Base-by-base conservation (phyloP, 2,113 vertebrate genomes). In the Menidia beryllina region DNA sequence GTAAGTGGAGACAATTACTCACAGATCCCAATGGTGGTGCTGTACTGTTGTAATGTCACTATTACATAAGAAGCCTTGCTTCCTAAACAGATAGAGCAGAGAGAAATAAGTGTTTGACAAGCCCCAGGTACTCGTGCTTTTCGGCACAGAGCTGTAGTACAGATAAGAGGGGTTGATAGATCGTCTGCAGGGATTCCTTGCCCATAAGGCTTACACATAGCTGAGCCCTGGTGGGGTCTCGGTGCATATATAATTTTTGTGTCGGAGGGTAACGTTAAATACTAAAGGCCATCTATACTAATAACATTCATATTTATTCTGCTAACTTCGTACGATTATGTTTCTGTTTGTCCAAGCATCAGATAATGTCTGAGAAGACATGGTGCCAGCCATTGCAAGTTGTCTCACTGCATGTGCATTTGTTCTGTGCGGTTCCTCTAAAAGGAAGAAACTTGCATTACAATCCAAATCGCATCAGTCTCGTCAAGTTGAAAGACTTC, bases 1-100 rank as follows among this genome's bases (percentile, higher is more conserved):
- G 72, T 43, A 45, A 82, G 30, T 9, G 34, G n/a, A 80, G 68
- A 53, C 3, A 2, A 83, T 82, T 80, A 79, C 64, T 86, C 83
- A 67, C 60, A 52, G 52, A 59, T 36, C 73, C 63, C 53, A 63
- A 62, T 15, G 36, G 52, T 82, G 58, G 60, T 64, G 51, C 70
- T 64, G 45, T 56, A 67, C 56, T 72, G 65, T 12, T 48, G 43
- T 74, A 52, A 65, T 87, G 72, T 62, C 49, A 23, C 52, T 55
- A 49, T 85, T 84, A 79, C 78, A 79, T 79, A 87, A 84, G 52
- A 13, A 52, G 3, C 4, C 49, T 14, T 17, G 1, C 41, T 48
- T 17, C 43, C 21, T 25, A 51, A 68, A 55, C 62, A 34, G 11
- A 67, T 24, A 52, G 38, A 41, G 43, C 36, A 79, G 34, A 75